Base-by-base conservation (phyloP, 2,888 invertebrate species). In the Liopterus haemorrhoidalis region DNA sequence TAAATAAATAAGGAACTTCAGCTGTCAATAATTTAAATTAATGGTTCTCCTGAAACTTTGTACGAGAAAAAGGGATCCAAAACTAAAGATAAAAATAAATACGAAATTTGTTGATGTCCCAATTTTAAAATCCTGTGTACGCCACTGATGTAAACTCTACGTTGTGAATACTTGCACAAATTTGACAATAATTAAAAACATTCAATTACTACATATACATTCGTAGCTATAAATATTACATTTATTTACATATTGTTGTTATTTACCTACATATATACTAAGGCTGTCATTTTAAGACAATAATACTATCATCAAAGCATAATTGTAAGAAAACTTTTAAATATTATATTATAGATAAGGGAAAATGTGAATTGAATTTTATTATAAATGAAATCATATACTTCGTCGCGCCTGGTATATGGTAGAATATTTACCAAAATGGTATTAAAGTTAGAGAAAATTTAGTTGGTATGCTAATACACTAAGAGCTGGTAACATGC, bases 111-210 rank as follows among this genome's bases (percentile, higher is more conserved):
- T 28, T 14, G 5, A 28, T 28, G 9, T 28, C 12, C 6, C 15
- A 28, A 28, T 12, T 15, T 14, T 14, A 28, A 14, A 28, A 27
- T 6, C 4, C 6, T 15, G 28, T 28, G 14, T 12, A 14, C 15
- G 12, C 15, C 12, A 28, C 12, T 32, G 14, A 30, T 38, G 39
- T 38, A 44, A 31, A 31, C 38, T 38, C 38, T 44, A 44, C 44
- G 38, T 44, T 38, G 39, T 45, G 45, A 45, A 45, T 45, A 45
- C 32, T 45, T 58, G 58, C 59, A 59, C 59, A 59, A 57, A 57
- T 53, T 51, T 50, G 58, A 59, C 57, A 58, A 59, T 59, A 59
- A 59, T 51, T 51, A 30, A 44, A 31, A 16, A 39, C 38, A 45
- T 45, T 45, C 45, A 45, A 45, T 45, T 45, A 45, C 27, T 45